Percentiles rank a stretch among this genome's conserved stretches.
phyloP scores from a whole-genome alignment of 2,797 vertebrate genomes.

The Sebastes cheni region DNA sequence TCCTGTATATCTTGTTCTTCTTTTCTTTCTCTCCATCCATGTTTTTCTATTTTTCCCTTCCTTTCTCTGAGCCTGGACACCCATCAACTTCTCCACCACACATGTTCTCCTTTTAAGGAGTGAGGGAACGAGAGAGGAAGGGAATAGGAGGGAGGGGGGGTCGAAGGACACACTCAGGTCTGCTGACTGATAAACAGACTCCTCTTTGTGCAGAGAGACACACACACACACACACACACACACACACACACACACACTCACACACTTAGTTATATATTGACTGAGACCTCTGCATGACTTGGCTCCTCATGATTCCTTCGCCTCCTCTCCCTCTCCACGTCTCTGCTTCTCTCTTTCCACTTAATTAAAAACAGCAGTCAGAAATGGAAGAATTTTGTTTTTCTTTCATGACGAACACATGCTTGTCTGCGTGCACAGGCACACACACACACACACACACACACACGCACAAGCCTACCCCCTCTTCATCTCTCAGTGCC shows the following conservation, averaged over 20 bases:
- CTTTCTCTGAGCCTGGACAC: constrained; percentile 27
- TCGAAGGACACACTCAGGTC: constrained; percentile 59
- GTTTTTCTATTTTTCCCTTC: constrained; percentile 2
- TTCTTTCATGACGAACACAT: constrained; percentile 37
- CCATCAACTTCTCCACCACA: constrained; percentile 41
- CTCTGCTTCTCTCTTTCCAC: constrained; percentile 1
- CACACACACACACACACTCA: constrained; percentile 11
- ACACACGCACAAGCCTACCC: background rate
- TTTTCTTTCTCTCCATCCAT: constrained; percentile 21
- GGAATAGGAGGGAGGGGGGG: background rate
- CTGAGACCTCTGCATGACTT: constrained; percentile 66
- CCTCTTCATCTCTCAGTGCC: constrained; percentile 54
- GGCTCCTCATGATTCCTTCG: constrained; percentile 54
- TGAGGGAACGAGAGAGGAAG: constrained; percentile 51
- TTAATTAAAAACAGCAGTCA: constrained; percentile 72
- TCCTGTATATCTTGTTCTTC: background rate
- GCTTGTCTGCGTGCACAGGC: background rate
- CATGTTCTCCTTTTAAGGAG: constrained; percentile 81
- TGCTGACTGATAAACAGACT: constrained; percentile 78
- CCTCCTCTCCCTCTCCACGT: constrained; percentile 5
- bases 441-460: constrained; percentile 6
- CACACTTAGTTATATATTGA: constrained; percentile 70
- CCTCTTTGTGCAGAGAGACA: constrained; percentile 72
- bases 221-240: constrained; percentile 21
- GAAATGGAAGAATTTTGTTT: constrained; percentile 59